Base-by-base conservation (phyloP, 2,113 vertebrate genomes). In the Carollia perspicillata region DNA sequence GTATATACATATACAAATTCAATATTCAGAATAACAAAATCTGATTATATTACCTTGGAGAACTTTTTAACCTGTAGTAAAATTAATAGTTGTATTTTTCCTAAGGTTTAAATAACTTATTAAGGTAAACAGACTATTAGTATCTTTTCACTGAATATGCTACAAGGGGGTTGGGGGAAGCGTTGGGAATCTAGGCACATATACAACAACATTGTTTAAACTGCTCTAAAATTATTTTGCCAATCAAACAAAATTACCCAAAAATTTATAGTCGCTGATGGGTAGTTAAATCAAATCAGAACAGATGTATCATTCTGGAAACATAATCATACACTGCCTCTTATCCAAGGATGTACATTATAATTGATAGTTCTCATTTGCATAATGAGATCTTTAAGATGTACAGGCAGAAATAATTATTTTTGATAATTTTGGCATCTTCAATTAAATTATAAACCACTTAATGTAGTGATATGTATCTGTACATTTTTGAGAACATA, bases 211-310 rank as follows among this genome's bases (percentile, higher is more conserved):
- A 94, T 93, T 96, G 87, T 72, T 93, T 94, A 91, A 94, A 90
- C 16, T 92, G 10, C 58, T 95, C 51, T 90, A 90, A 95, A 96
- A 94, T 97, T 84, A 96, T 93, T 96, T 97, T 98, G 87, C 93
- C 93, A 97, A 97, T 97, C 95, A 95, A 96, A 94, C 20, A 94
- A 96, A 98, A 96, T 96, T 97, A 93, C 16, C 0, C 40, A 77
- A 94, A 44, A 87, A 96, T 96, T 96, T 96, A 89, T 95, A 96
- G 84, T 77, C 92, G n/a, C 84, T 89, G 95, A 92, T 91, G 66
- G 69, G 66, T 90, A 90, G 93, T 96, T 96, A 95, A 96, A 93
- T 95, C 53, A 94, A 94, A 97, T 95, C 93, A 94, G 89, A 97
- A 51, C 92, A 97, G 93, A 97, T 95, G 79, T 53, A 84, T 84